Evolutionary conservation across 2,113 vertebrate species (phyloP).

Genomic region (Hemiprocne comata): DNA sequence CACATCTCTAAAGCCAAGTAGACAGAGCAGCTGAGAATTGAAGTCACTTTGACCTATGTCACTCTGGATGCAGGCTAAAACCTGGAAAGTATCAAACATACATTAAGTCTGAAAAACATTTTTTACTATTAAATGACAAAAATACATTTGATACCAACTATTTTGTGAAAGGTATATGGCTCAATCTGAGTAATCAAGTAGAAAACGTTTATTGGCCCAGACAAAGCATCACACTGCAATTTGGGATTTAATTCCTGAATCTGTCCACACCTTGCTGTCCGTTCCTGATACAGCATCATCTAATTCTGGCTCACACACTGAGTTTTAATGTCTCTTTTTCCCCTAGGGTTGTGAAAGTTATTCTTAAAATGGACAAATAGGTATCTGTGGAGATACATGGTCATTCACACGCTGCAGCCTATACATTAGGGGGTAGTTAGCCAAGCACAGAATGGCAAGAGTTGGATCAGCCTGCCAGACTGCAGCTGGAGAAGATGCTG

Average conservation of each 20-base stretch:
- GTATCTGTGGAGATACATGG: not conserved
- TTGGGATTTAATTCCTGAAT: not conserved
- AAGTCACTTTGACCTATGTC: not conserved
- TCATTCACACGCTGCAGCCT: not conserved
- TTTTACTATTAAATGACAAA: not conserved
- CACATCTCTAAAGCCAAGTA: not conserved
- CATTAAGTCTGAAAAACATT: not conserved
- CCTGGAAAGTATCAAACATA: not conserved
- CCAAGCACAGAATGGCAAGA: not conserved
- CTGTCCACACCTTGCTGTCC: not conserved
- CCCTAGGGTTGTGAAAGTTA: not conserved
- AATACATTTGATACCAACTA: not conserved
- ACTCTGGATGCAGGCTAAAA: not conserved
- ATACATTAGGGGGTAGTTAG: not conserved
- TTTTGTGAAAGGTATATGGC: not conserved
- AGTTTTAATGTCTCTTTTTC: not conserved
- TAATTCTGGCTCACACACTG: not conserved
- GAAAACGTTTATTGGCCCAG: fast-evolving
- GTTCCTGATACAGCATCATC: not conserved
- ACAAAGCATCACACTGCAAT: not conserved
- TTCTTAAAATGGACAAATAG: not conserved
- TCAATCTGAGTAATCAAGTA: not conserved
- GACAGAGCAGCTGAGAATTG: not conserved
- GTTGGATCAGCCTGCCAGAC: not conserved
- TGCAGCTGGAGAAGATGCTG: not conserved